phyloP scores from a whole-genome alignment of 1,140 invertebrate species.

The Xylocopa sonorina region DNA sequence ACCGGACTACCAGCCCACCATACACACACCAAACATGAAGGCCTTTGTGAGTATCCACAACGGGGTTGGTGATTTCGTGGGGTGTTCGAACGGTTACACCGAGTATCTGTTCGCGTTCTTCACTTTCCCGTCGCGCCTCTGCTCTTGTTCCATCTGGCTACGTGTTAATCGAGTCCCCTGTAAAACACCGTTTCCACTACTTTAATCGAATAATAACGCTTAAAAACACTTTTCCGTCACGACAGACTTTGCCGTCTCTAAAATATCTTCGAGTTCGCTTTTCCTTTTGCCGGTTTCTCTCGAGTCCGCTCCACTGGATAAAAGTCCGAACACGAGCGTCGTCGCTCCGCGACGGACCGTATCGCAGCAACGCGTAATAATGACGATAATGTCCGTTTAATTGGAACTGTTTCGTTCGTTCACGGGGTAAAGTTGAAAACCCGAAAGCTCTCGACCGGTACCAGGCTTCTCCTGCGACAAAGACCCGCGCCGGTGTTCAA shows the following conservation, averaged over 20 bases:
- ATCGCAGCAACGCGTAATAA: background rate
- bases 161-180: background rate
- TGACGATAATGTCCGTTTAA: background rate
- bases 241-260: background rate
- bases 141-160: background rate
- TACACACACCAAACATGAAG: conserved; percentile 82
- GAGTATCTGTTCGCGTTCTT: conserved; percentile 7
- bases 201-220: too few relatives aligned
- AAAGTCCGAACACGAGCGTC: background rate
- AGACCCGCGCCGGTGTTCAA: conserved; percentile 57
- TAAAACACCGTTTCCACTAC: too few relatives aligned
- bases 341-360: background rate
- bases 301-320: background rate
- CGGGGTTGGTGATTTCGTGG: conserved; percentile 67
- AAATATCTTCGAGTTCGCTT: background rate
- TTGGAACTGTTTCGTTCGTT: background rate
- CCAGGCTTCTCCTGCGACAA: background rate
- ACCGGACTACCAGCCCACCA: conserved; percentile 81
- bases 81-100: conserved; percentile 51
- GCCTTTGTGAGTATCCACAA: conserved; percentile 81
- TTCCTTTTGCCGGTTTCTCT: background rate
- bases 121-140: background rate
- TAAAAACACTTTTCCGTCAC: background rate
- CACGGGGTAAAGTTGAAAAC: background rate
- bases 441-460: background rate